These are phyloP conservation scores for Anoplius nigerrimus DNA, from an alignment of 2,888 invertebrate species.

Conservation along the genomic window DNA sequence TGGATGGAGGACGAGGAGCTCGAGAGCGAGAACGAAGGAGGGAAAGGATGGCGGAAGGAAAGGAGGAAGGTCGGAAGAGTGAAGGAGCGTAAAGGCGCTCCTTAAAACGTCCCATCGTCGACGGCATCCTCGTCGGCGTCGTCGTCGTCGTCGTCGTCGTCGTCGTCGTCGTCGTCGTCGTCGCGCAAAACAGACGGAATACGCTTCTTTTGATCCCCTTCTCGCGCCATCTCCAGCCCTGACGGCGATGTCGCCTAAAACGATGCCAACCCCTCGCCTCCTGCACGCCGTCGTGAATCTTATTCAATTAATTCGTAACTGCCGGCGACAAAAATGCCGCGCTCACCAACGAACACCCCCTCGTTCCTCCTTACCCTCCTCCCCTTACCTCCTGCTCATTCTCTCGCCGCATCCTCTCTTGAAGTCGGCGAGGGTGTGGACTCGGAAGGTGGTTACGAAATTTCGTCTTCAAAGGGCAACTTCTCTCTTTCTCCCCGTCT, in stretches of 20 bases:
- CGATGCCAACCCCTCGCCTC: not conserved
- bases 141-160: conserved; percentile 26
- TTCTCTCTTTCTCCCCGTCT: conserved; percentile 33
- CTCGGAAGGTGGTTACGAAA: conserved; percentile 34
- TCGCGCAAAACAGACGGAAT: conserved; percentile 45
- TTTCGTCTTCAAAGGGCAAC: conserved; percentile 41
- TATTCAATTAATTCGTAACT: conserved; percentile 67
- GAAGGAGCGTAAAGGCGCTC: conserved; percentile 19
- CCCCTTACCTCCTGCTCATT: conserved; percentile 27
- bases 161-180: conserved; percentile 20
- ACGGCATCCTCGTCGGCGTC: too few species aligned
- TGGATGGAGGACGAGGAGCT: not conserved
- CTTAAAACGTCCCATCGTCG: conserved; percentile 41
- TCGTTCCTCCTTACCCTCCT: too few species aligned
- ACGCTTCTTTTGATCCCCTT: conserved; percentile 43
- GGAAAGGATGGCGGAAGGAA: conserved; percentile 44
- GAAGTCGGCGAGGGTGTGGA: not conserved
- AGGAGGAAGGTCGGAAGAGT: conserved; percentile 11
- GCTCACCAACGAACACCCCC: too few species aligned
- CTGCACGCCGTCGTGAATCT: conserved; percentile 48
- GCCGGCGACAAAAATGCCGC: conserved; percentile 50
- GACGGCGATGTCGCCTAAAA: too few species aligned
- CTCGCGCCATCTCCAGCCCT: conserved; percentile 3
- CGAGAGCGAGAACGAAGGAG: conserved; percentile 6
- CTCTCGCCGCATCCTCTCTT: not conserved